A percentile compares a stretch with the other conserved stretches of the same genome.
Evolutionary conservation across 1,140 invertebrate species (phyloP).

Genomic region (Tachypleus tridentatus): DNA sequence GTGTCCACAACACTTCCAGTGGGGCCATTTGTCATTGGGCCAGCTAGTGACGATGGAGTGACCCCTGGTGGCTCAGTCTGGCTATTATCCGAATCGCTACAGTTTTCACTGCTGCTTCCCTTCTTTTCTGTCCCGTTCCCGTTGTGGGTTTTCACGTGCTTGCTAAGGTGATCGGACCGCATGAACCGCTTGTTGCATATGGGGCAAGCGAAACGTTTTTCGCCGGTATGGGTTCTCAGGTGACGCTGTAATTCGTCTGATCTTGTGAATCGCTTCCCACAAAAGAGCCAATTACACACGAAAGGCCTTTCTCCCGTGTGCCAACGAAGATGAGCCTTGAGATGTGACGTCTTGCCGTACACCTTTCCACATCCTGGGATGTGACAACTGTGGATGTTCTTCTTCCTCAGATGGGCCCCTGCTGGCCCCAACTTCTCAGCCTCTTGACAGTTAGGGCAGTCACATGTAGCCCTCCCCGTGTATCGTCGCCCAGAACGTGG

Average conservation of each 20-base stretch:
- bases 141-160: conserved; percentile 90
- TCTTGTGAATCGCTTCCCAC: conserved; percentile 71
- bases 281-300: conserved; percentile 49
- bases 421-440: conserved; percentile 86
- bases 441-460: conserved; percentile 97
- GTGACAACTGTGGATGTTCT: conserved; percentile 98
- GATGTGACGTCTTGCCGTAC: conserved; percentile 62
- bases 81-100: conserved; percentile 73
- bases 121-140: conserved; percentile 28
- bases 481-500: conserved; percentile 82
- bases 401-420: conserved; percentile 84
- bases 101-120: conserved; percentile 45
- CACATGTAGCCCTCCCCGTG: conserved; percentile 91
- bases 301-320: conserved; percentile 52
- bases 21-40: conserved; percentile 27
- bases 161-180: conserved; percentile 88
- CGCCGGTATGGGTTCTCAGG: conserved; percentile 89
- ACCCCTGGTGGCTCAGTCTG: conserved; percentile 27
- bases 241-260: conserved; percentile 97
- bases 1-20: conserved; percentile 20
- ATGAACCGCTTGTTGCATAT: conserved; percentile 93
- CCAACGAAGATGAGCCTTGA: conserved; percentile 54
- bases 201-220: conserved; percentile 88
- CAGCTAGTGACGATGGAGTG: conserved; percentile 31
- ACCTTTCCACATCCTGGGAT: conserved; percentile 98